Base-by-base conservation (phyloP, 2,888 invertebrate genomes). In the Melanophora roralis region DNA sequence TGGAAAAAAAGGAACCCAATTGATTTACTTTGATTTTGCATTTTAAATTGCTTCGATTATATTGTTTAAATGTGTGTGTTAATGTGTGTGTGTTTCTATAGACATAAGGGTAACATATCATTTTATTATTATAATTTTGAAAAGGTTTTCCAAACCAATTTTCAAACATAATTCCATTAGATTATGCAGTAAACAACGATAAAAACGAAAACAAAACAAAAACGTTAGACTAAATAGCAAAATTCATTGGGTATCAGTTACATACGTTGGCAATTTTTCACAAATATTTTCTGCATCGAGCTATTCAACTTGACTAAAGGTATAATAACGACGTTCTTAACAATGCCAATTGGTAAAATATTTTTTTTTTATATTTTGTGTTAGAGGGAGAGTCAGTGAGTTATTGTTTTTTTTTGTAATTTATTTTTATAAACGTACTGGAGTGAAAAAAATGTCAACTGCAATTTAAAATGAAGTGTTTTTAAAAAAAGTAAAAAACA, bases 21-120 rank as follows among this genome's bases (percentile, higher is more conserved):
- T 87, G 87, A 87, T 87, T 87, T 85, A 86, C 85, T 87, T 86
- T 85, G 87, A 88, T 87, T 87, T 88, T 86, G 84, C 85, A 88
- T 83, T 84, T 84, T 86, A 83, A 83, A 83, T 83, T 83, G 82
- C 38, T 57, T 55, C 51, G 72, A 80, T 80, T 80, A 80, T 73
- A 57, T 60, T 62, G 27, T 36, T 7, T 38, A 60, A 5, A 27
- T 32, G 8, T 65, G 32, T 69, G 14, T 36, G 21, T 43, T 4
- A 1, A 2, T 55, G 23, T 64, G 7, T 60, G n/a, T 27, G 0
- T 5, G 27, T 19, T 68, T 57, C 4, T 27, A 27, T 27, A 27
- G 27, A 27, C 27, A 45, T 62, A 59, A 77, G 73, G 74, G 78
- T 81, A 53, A 53, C 53, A 71, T 64, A 49, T 43, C 36, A 51